These are phyloP conservation scores for Octonoba sinensis DNA, from an alignment of 2,888 invertebrate species.

Conservation along the genomic window DNA sequence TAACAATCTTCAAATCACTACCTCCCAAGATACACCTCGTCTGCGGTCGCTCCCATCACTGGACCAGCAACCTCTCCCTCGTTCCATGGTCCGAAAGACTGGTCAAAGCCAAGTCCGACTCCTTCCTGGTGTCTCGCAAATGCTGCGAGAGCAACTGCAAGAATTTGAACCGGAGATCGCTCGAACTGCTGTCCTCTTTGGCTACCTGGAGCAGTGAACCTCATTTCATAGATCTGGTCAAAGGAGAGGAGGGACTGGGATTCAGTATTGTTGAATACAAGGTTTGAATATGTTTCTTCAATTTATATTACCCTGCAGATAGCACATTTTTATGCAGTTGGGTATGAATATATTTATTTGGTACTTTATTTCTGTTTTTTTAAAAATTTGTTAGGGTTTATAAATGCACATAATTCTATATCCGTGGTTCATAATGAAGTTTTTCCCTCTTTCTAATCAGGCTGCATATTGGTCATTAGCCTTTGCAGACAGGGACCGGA, in stretches of 20 bases:
- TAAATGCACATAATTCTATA: neutral
- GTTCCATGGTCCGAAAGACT: constrained; percentile 78
- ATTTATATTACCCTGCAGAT: constrained; percentile 3
- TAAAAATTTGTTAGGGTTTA: neutral
- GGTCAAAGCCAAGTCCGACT: constrained; percentile 94
- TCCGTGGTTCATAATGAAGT: too few relatives aligned
- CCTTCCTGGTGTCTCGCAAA: constrained; percentile 76
- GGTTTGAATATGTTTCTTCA: constrained; percentile 73
- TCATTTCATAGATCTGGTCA: constrained; percentile 93
- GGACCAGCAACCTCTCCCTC: constrained; percentile 62
- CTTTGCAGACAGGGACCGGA: too few relatives aligned
- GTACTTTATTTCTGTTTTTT: neutral
- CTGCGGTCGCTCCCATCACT: constrained; percentile 77
- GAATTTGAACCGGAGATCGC: constrained; percentile 81
- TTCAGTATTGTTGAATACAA: constrained; percentile 98
- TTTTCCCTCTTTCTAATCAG: too few relatives aligned
- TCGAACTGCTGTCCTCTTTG: constrained; percentile 96
- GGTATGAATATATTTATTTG: neutral
- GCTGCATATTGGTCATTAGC: too few relatives aligned
- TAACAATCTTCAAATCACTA: constrained; percentile 90
- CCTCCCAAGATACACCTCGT: constrained; percentile 92
- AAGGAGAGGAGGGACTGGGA: constrained; percentile 96
- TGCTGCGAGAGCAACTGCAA: constrained; percentile 16
- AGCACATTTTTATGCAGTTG: neutral
- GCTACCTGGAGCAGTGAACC: constrained; percentile 99